Conservation (phyloP, 2,113 vertebrate genomes). For the Alligator mississippiensis region DNA sequence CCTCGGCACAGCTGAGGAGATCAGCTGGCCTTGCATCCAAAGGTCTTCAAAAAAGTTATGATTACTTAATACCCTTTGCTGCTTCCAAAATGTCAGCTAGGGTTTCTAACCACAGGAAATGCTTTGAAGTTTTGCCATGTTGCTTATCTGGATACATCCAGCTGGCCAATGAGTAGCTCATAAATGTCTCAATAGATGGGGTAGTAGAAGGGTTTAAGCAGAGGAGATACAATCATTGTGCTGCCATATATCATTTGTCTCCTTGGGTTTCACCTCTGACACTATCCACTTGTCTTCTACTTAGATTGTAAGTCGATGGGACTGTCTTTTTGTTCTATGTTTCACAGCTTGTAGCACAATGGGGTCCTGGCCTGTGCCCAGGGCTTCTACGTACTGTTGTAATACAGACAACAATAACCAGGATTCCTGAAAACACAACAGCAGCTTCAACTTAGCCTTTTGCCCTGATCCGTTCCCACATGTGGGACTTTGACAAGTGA, state of each 20-base stretch:
- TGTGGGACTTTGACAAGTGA: neutral
- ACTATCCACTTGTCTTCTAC: neutral
- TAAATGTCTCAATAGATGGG: no score
- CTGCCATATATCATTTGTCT: neutral
- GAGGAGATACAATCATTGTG: fast-evolving
- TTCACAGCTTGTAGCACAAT: neutral
- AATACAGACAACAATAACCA: neutral
- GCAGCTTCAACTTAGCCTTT: neutral
- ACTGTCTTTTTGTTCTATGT: neutral
- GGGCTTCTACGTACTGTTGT: neutral
- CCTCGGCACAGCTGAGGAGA: neutral
- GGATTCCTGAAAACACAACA: neutral
- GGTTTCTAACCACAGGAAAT: neutral
- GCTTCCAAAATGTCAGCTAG: neutral
- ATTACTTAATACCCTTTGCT: neutral
- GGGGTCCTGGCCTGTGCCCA: neutral
- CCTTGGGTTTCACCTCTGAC: neutral
- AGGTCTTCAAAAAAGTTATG: neutral
- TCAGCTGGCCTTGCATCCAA: neutral
- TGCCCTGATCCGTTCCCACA: neutral
- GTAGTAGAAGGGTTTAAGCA: no score
- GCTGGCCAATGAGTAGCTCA: neutral
- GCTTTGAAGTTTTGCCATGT: neutral
- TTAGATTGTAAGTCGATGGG: neutral
- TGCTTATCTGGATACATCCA: neutral